These are phyloP conservation scores for Sphenodon punctatus DNA, from an alignment of 2,797 vertebrate species.

Conservation along the genomic window DNA sequence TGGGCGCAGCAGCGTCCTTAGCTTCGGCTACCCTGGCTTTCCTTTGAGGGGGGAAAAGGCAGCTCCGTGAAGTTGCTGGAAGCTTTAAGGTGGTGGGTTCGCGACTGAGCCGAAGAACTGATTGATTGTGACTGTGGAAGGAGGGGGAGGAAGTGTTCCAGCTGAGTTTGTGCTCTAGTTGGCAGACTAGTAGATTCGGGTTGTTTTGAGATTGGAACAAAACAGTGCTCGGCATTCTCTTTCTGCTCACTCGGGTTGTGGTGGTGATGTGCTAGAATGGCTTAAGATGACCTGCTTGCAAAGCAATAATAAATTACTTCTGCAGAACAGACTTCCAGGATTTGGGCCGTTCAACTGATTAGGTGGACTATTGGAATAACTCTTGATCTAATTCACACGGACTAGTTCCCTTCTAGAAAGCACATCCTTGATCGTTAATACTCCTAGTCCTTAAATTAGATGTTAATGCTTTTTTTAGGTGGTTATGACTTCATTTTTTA, in stretches of 20 bases:
- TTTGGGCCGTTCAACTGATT: no score
- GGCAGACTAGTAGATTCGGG: rapidly evolving
- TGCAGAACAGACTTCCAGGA: neutral
- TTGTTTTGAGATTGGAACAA: neutral
- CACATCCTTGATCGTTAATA: no score
- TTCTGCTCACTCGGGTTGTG: no score
- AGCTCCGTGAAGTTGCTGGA: neutral
- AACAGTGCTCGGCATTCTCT: neutral
- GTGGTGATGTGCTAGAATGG: no score
- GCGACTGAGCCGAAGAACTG: neutral
- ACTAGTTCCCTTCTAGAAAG: no score
- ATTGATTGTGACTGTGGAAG: neutral
- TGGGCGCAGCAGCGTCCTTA: rapidly evolving
- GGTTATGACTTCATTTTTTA: no score
- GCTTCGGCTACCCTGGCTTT: rapidly evolving
- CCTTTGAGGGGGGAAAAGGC: neutral
- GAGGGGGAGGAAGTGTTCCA: neutral
- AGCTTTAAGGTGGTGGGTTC: neutral
- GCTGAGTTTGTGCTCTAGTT: rapidly evolving
- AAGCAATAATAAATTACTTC: no score
- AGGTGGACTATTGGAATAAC: no score
- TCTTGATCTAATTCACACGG: no score
- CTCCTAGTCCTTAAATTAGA: no score
- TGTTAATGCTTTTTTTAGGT: no score
- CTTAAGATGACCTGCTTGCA: no score